Percentiles rank a stretch among this genome's conserved stretches.
phyloP scores from a whole-genome alignment of 2,888 invertebrate genomes.

The Xylocampa areola region DNA sequence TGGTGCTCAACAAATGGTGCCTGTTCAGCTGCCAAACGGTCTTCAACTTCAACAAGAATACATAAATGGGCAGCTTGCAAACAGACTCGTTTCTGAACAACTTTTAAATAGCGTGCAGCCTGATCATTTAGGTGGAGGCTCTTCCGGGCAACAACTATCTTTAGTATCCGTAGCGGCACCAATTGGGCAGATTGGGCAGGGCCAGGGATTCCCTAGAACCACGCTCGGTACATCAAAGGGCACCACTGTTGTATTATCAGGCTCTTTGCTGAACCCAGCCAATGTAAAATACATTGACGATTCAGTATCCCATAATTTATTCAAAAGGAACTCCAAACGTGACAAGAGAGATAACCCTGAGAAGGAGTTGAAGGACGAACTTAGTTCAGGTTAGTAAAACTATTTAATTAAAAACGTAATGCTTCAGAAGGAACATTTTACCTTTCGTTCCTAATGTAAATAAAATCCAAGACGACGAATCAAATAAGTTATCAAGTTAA shows the following conservation, averaged over 20 bases:
- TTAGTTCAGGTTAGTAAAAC: constrained; percentile 64
- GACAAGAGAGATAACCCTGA: constrained; percentile 87
- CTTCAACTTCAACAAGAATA: constrained; percentile 89
- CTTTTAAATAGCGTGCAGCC: constrained; percentile 79
- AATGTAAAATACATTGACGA: constrained; percentile 91
- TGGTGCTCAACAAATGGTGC: constrained; percentile 83
- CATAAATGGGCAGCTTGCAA: constrained; percentile 91
- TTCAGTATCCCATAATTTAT: constrained; percentile 82
- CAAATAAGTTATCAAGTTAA: neutral
- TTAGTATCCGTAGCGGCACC: constrained; percentile 59
- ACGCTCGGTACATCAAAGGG: constrained; percentile 75
- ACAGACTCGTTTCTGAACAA: constrained; percentile 89
- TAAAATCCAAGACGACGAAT: too few species aligned
- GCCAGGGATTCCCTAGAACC: constrained; percentile 57
- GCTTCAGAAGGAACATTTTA: too few species aligned
- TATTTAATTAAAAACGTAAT: neutral
- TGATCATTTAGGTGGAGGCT: constrained; percentile 58
- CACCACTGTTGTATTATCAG: constrained; percentile 78
- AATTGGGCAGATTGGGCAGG: constrained; percentile 46
- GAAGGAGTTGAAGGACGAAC: constrained; percentile 76
- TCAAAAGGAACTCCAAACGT: constrained; percentile 85
- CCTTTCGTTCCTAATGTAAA: too few species aligned
- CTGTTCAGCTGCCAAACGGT: constrained; percentile 83
- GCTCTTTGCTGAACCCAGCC: constrained; percentile 88
- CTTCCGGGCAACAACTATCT: constrained; percentile 61